Evolutionary conservation across 2,797 vertebrate species (phyloP).

Genomic region (Onychomys arenicola): DNA sequence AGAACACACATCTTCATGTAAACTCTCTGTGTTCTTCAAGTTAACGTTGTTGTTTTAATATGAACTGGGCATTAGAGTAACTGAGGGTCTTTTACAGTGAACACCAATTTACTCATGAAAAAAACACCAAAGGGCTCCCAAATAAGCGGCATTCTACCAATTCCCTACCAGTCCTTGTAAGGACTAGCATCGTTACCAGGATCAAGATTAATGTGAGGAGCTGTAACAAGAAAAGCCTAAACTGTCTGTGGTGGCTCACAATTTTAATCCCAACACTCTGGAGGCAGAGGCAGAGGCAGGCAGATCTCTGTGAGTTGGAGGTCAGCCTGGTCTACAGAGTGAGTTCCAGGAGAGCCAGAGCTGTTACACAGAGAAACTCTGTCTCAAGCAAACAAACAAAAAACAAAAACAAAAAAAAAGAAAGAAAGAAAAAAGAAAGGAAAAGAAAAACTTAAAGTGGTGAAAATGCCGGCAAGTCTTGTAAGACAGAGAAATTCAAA

Average conservation of each 20-base stretch:
- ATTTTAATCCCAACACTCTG: background rate
- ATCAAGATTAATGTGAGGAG: background rate
- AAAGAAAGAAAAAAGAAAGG: too few relatives aligned
- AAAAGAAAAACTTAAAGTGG: background rate
- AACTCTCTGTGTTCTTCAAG: slow-evolving; percentile 1
- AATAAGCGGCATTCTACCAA: background rate
- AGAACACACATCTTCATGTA: background rate
- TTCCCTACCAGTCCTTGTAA: background rate
- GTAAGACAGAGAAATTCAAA: background rate
- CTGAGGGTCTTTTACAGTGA: background rate
- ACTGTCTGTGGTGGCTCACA: background rate
- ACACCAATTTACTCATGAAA: background rate
- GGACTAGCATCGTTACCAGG: background rate
- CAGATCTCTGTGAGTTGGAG: background rate
- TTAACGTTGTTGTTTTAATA: background rate
- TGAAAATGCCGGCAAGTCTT: background rate
- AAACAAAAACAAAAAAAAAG: too few relatives aligned
- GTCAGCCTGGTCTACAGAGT: background rate
- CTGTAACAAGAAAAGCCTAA: background rate
- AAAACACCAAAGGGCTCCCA: background rate
- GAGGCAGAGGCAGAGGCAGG: background rate
- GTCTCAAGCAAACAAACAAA: background rate
- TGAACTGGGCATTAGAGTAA: background rate
- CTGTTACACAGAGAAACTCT: background rate
- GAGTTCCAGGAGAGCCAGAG: background rate